phyloP scores from a whole-genome alignment of 2,113 vertebrate genomes.

The Camelus bactrianus region DNA sequence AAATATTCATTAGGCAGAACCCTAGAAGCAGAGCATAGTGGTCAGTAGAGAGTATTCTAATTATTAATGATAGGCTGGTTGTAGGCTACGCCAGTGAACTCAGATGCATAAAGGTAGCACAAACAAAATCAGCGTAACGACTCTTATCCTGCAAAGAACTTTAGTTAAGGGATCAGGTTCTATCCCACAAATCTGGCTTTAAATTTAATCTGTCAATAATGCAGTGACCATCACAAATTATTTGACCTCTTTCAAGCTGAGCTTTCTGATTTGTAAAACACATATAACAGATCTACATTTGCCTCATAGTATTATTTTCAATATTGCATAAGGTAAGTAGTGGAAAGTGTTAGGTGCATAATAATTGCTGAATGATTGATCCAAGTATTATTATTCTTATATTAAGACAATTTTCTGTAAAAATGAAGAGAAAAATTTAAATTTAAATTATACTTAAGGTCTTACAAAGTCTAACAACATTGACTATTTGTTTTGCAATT shows the following conservation, averaged over 20 bases:
- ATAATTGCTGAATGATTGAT: background rate
- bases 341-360: background rate
- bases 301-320: background rate
- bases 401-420: background rate
- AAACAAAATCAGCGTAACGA: background rate
- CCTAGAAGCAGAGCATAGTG: background rate
- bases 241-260: background rate
- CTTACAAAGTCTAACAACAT: background rate
- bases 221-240: background rate
- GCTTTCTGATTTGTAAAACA: background rate
- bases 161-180: background rate
- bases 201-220: background rate
- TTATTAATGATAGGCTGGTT: background rate
- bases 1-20: conserved; percentile 2
- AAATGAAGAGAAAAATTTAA: background rate
- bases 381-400: background rate
- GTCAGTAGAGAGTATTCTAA: background rate
- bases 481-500: background rate
- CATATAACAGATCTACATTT: background rate
- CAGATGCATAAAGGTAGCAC: background rate
- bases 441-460: background rate
- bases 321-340: background rate
- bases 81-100: background rate
- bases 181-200: background rate
- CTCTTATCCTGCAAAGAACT: background rate